Conservation (phyloP, 2,113 vertebrate species). For the Mungos mungo region DNA sequence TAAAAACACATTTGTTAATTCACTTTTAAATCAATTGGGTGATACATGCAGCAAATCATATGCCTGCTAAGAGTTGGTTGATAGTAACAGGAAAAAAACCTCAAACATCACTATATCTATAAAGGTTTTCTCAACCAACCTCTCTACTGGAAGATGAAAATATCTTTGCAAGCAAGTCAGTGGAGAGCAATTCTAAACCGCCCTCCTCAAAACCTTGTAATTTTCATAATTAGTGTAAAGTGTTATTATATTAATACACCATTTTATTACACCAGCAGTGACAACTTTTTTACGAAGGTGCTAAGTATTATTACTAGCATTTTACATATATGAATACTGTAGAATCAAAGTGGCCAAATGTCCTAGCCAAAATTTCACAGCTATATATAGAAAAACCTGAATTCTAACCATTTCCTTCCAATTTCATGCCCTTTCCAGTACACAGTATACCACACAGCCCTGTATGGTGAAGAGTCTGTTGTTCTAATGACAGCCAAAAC, state of each 20-base stretch:
- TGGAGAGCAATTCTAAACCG: not conserved
- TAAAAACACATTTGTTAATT: not conserved
- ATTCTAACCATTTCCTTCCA: not conserved
- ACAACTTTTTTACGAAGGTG: not conserved
- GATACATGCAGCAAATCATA: not conserved
- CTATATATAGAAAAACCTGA: conserved; percentile 15
- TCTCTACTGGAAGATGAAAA: not conserved
- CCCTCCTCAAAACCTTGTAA: not conserved
- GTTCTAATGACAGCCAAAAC: not conserved
- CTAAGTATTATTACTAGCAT: not conserved
- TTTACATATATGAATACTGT: not conserved
- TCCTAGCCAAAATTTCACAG: conserved; percentile 27
- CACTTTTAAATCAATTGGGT: conserved; percentile 22
- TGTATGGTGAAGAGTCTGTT: not conserved
- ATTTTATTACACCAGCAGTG: not conserved
- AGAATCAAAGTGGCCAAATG: not conserved
- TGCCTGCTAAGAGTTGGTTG: not conserved
- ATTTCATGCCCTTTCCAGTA: not conserved
- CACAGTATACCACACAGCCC: not conserved
- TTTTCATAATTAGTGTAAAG: not conserved
- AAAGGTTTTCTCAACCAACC: not conserved
- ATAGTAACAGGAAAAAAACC: not conserved
- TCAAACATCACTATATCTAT: not conserved
- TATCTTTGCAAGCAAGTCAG: not conserved
- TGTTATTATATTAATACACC: not conserved